Evolutionary conservation across 1,140 invertebrate genomes (phyloP).

Genomic region (Whitmania pigra): DNA sequence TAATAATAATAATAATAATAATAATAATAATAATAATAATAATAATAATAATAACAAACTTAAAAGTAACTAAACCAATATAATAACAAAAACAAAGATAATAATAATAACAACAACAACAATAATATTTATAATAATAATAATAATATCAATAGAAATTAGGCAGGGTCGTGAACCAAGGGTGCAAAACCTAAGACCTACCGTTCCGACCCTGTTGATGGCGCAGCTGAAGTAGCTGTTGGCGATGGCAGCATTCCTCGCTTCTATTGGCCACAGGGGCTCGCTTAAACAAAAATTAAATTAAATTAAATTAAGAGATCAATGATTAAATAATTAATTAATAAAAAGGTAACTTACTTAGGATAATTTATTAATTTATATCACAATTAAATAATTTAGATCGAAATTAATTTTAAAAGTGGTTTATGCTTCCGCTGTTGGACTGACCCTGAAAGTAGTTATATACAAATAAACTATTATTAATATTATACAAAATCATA

Average conservation of each 20-base stretch:
- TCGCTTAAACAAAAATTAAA: constrained; percentile 55
- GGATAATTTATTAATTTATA: too few relatives aligned
- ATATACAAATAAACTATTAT: too few relatives aligned
- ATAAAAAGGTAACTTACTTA: too few relatives aligned
- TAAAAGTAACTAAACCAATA: too few relatives aligned
- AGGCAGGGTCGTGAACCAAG: too few relatives aligned
- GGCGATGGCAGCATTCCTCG: constrained; percentile 87
- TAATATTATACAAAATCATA: too few relatives aligned
- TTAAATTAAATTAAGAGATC: neutral
- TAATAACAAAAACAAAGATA: neutral
- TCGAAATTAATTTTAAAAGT: too few relatives aligned
- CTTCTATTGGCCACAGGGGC: constrained; percentile 88
- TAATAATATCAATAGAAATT: neutral
- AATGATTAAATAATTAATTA: neutral
- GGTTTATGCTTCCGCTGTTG: too few relatives aligned
- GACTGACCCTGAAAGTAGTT: too few relatives aligned
- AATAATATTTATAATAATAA: neutral
- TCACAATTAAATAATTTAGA: neutral
- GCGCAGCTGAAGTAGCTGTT: constrained; percentile 72
- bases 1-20: constrained; percentile 8
- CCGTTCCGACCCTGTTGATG: constrained; percentile 87
- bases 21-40: constrained; percentile 6
- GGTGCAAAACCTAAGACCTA: constrained; percentile 32
- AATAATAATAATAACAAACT: constrained; percentile 15
- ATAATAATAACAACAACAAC: neutral